Evolutionary conservation across 2,888 invertebrate species (phyloP), one percentile per base, ranked within the genome.

Genomic region (Cryptosula pallasiana): DNA sequence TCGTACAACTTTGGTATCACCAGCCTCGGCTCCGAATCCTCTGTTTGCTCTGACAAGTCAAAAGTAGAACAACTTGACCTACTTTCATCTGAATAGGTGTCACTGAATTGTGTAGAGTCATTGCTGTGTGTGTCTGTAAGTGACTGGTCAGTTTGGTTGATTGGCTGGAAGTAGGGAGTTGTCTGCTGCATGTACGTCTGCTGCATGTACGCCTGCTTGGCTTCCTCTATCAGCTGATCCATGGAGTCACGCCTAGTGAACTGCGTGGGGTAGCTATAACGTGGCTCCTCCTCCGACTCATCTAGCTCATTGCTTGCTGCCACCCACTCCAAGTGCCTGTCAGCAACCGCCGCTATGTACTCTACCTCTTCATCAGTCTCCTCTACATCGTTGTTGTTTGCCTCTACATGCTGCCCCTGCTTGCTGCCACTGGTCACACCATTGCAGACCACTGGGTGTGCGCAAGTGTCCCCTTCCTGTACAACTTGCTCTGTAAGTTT

Each of bases 21-120:
- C 63, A 25, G 34, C 5, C 63, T 2, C 1, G 63, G 63, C 27
- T 63, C 63, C 1, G 29, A 29, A 5, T 63, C 63, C 5, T 63
- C 63, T 32, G 27, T 13, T n/a, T 63, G 63, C 34, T 63, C 63
- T 3, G 63, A 63, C 63, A 63, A 13, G 63, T 63, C 63, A 63
- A 63, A 63, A 2, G 63, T 25, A 9, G 63, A 63, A n/a, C 27
- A 63, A 34, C 63, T 63, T 34, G 63, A 63, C 63, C 63, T 25
- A 63, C 63, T 63, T 32, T 25, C 63, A 63, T 63, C 63, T 3
- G 63, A 63, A 32, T 63, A 63, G 2, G 63, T 63, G 32, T 63
- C 63, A 63, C 63, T 63, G 32, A 5, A 63, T n/a, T 27, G 20
- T 27, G 63, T 32, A 23, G 16, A 16, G n/a, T 9, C 25, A 9